Base-by-base conservation (phyloP, 2,797 vertebrate species). In the Sebastes diploproa region DNA sequence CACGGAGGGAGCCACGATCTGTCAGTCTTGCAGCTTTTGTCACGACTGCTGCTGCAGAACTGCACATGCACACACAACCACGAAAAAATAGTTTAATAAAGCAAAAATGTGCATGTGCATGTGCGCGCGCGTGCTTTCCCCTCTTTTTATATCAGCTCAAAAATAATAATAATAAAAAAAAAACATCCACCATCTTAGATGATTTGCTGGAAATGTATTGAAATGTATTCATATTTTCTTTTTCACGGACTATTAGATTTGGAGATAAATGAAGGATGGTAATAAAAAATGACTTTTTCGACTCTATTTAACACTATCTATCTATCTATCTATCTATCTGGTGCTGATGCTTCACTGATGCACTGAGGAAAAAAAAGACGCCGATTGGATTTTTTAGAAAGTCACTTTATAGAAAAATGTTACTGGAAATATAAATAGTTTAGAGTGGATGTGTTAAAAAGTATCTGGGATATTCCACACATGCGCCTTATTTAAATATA, bases 271-370 rank as follows among this genome's bases (percentile, higher is more conserved):
- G 95, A 96, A 96, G 94, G 95, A 95, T 96, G 95, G 90, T 92
- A 94, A 95, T 93, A 93, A 96, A 93, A 96, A 96, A 97, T 96
- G 95, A 96, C 96, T 96, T 97, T 96, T 95, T 96, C 95, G 95
- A 96, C 93, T 95, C 95, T 97, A 96, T 96, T 96, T 96, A 96
- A 96, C 95, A 94, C 92, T 90, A 93, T 92, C 92, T 90, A 93
- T 92, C 78, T 89, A 93, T 92, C 78, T 89, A 93, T 92, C 78
- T 25, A 34, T 42, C 38, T 42, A 42, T 42, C 38, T 42, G 92
- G 89, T 91, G 92, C 89, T 94, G 92, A 85, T 92, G 91, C 93
- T 89, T 89, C 89, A 90, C 85, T 90, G 88, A 86, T 72, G 90
- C 93, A 89, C 86, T 84, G 90, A 78, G 76, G 4, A 1, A 6